These are phyloP conservation scores for Apomyelois bistriatella DNA, from an alignment of 2,888 invertebrate species.

Conservation along the genomic window DNA sequence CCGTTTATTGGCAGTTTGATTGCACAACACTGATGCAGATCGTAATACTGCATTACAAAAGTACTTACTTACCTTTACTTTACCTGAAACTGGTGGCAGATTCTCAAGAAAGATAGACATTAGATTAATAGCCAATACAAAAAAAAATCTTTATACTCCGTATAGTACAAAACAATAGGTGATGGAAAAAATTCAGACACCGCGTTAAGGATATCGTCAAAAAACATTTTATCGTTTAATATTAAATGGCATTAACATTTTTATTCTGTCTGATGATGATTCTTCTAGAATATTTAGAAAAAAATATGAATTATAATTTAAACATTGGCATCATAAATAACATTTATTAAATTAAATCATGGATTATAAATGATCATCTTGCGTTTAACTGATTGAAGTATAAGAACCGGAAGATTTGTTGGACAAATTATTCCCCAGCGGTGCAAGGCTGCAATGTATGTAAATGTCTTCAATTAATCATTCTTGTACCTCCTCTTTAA, in stretches of 20 bases:
- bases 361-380: not conserved
- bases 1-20: slow-evolving; percentile 11
- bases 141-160: too few relatives aligned
- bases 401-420: not conserved
- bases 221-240: too few relatives aligned
- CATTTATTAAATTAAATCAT: not conserved
- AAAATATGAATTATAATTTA: not conserved
- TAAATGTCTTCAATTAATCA: not conserved
- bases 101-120: too few relatives aligned
- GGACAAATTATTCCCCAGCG: not conserved
- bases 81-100: not conserved
- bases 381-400: not conserved
- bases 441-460: not conserved
- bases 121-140: too few relatives aligned
- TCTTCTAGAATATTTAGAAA: too few relatives aligned
- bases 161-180: too few relatives aligned
- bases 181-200: too few relatives aligned
- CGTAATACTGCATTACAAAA: not conserved
- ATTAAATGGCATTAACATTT: too few relatives aligned
- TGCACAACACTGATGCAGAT: slow-evolving; percentile 5
- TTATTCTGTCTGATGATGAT: too few relatives aligned
- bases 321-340: not conserved
- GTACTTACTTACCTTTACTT: not conserved
- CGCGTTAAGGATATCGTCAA: too few relatives aligned
- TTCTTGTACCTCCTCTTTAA: not conserved